Conservation (phyloP, 2,113 vertebrate species). For the Bagarius yarrelli region DNA sequence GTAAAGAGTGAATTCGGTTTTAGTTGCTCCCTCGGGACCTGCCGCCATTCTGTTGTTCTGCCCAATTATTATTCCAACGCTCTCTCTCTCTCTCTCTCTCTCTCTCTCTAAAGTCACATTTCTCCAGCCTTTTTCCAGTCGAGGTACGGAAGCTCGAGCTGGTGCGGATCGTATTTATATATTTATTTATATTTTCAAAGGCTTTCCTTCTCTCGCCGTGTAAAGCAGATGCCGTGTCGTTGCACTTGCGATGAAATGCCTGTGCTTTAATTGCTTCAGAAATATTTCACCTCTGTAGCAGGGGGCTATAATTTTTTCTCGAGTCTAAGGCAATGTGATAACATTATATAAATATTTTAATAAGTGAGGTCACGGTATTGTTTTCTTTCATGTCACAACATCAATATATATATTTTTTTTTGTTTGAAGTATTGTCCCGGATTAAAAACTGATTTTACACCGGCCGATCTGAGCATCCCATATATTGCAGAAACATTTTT, state of each 20-base stretch:
- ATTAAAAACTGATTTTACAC: not conserved
- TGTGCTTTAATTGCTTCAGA: constrained; percentile 10
- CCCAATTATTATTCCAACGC: constrained; percentile 47
- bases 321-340: not conserved
- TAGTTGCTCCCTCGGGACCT: constrained; percentile 38
- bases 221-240: constrained; percentile 22
- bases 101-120: constrained; percentile 23
- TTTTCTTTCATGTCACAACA: not conserved
- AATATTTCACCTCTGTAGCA: not conserved
- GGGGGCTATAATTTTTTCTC: not conserved
- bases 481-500: no score
- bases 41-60: constrained; percentile 29
- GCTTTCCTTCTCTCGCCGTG: constrained; percentile 14
- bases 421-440: not conserved
- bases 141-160: constrained; percentile 32
- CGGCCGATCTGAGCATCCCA: no score
- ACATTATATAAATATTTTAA: not conserved
- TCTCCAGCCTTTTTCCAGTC: constrained; percentile 36
- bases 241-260: constrained; percentile 27
- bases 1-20: constrained; percentile 46
- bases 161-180: constrained; percentile 17
- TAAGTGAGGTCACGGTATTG: not conserved
- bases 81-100: constrained; percentile 7
- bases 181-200: constrained; percentile 14
- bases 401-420: not conserved